Evolutionary conservation across 2,888 invertebrate genomes (phyloP), one percentile per base, ranked within the genome.

Genomic region (Pteria penguin): DNA sequence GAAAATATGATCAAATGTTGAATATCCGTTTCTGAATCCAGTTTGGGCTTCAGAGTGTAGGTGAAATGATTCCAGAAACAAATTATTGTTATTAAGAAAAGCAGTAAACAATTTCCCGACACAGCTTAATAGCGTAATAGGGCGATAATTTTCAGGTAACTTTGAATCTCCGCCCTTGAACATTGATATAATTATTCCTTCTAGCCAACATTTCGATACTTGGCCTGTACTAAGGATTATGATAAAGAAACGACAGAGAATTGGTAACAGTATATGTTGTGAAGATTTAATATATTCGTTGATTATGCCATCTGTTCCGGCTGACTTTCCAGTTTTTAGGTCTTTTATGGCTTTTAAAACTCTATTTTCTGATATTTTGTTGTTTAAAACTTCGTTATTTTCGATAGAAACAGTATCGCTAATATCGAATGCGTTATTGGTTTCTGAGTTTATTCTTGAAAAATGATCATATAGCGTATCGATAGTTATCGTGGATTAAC

Each of bases 271-370:
- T 29, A 33, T 33, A 36, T 32, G 58, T 4, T 11, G 3, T 18
- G 72, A 63, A 22, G 24, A 24, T 67, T 75, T 75, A 27, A 80
- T 67, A 32, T 76, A 79, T 69, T 80, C 80, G 67, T 80, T 80
- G 3, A 65, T 36, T n/a, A 80, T n/a, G n/a, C n/a, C n/a, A n/a
- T 70, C 29, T n/a, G 26, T 73, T n/a, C n/a, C n/a, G n/a, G n/a
- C n/a, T n/a, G n/a, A n/a, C n/a, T n/a, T n/a, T n/a, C n/a, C n/a
- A n/a, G n/a, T n/a, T n/a, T n/a, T n/a, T n/a, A n/a, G n/a, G n/a
- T n/a, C n/a, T n/a, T n/a, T n/a, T n/a, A n/a, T 72, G 32, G 55
- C 33, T 32, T 69, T 72, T 24, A 4, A 52, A 55, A 79, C 73
- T 65, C 75, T 70, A 8, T 22, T n/a, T 54, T 60, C 60, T 33